These are phyloP conservation scores for Henricia sp. DNA, from an alignment of 53 echinoderm and acorn worm species.

Conservation along the genomic window DNA sequence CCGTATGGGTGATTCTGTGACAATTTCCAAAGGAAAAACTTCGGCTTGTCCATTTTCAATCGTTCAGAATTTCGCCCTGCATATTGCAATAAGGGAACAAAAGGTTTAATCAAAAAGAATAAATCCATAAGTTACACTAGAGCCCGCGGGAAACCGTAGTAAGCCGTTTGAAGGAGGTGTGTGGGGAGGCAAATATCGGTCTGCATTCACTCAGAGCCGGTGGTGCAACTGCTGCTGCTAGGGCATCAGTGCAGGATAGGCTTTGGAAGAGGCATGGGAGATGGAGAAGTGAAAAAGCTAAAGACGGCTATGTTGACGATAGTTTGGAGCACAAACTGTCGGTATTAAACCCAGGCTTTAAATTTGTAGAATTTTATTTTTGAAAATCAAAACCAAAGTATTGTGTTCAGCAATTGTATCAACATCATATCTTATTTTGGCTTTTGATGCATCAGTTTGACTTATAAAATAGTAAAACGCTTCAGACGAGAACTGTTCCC, in stretches of 20 bases:
- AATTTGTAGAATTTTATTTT: background rate
- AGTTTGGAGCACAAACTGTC: constrained; percentile 23
- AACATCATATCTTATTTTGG: too few species aligned
- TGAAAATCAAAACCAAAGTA: background rate
- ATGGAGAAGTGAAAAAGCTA: constrained; percentile 33
- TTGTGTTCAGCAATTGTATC: too few species aligned
- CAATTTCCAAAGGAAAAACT: constrained; percentile 9
- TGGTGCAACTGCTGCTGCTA: constrained; percentile 23
- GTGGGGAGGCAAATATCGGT: constrained; percentile 1
- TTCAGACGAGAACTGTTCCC: background rate
- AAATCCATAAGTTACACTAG: constrained; percentile 15
- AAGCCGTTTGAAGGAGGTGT: constrained; percentile 5
- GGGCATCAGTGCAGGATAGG: constrained; percentile 40
- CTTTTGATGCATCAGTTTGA: background rate
- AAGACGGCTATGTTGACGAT: constrained; percentile 52
- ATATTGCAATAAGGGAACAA: background rate
- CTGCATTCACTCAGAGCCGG: constrained; percentile 33
- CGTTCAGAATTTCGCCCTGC: constrained; percentile 1
- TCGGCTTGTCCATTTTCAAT: background rate
- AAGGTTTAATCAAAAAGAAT: constrained; percentile 1
- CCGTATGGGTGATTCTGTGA: constrained; percentile 33
- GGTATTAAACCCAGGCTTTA: constrained; percentile 1
- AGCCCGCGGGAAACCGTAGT: background rate
- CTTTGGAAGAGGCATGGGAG: constrained; percentile 43
- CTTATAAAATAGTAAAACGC: background rate